These are phyloP conservation scores for Oncorhynchus keta DNA, from an alignment of 2,113 vertebrate genomes.

Conservation along the genomic window DNA sequence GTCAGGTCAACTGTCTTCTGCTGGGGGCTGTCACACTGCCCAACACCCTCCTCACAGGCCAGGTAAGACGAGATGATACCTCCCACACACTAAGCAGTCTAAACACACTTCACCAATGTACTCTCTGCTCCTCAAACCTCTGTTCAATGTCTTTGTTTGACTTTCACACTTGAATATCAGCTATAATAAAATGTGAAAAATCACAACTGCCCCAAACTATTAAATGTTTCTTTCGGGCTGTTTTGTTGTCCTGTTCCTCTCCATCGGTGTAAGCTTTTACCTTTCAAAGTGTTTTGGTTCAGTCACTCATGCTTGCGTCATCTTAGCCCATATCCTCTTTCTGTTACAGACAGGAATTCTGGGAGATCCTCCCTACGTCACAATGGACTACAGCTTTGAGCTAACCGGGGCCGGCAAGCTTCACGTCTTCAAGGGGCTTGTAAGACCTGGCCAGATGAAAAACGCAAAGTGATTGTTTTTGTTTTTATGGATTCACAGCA, in stretches of 20 bases:
- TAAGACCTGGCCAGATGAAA: constrained; percentile 51
- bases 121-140: not conserved
- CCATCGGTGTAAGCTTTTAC: not conserved
- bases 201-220: not conserved
- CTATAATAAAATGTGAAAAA: not conserved
- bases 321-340: constrained; percentile 12
- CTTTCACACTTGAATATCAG: not conserved
- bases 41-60: constrained; percentile 78
- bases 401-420: constrained; percentile 84
- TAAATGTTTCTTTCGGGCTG: too few species aligned
- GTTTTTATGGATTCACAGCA: constrained; percentile 18
- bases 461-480: constrained; percentile 25
- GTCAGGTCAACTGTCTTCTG: constrained; percentile 88
- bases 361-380: constrained; percentile 85
- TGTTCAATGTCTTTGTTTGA: not conserved
- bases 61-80: constrained; percentile 76
- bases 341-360: constrained; percentile 75
- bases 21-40: constrained; percentile 83
- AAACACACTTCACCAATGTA: not conserved
- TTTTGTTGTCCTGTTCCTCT: too few species aligned
- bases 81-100: not conserved
- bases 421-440: constrained; percentile 71
- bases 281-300: not conserved
- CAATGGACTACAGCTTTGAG: constrained; percentile 85
- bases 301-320: not conserved